Conservation (phyloP, 2,888 invertebrate genomes). For the Drosophila acutilabella region DNA sequence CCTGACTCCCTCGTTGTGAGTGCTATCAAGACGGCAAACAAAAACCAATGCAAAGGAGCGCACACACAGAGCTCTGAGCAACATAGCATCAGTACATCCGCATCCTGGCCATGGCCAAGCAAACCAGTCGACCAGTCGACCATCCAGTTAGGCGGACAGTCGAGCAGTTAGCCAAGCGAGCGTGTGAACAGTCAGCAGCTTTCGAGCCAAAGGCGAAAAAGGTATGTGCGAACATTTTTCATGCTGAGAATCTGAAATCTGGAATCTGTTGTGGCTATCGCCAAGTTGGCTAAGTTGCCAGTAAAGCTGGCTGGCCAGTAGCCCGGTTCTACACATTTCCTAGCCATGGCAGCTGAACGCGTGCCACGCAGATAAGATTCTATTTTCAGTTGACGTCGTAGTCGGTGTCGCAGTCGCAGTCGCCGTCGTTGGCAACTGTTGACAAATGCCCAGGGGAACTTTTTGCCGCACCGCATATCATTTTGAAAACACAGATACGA, state of each 20-base stretch:
- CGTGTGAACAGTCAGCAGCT: constrained; percentile 72
- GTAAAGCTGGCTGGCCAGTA: constrained; percentile 17
- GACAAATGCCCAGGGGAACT: constrained; percentile 71
- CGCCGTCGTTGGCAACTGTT: constrained; percentile 51
- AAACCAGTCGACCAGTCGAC: background rate
- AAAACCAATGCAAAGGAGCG: constrained; percentile 58
- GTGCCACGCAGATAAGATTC: constrained; percentile 69
- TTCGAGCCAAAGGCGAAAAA: constrained; percentile 68
- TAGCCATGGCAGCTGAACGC: constrained; percentile 58
- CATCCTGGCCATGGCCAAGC: constrained; percentile 17
- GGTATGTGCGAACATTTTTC: constrained; percentile 75
- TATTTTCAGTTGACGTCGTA: constrained; percentile 57
- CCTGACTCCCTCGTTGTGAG: constrained; percentile 22
- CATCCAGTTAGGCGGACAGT: constrained; percentile 13
- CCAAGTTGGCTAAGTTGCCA: constrained; percentile 39
- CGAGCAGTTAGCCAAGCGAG: constrained; percentile 43
- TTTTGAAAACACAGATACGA: constrained; percentile 45
- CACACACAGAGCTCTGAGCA: constrained; percentile 15
- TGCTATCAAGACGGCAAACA: constrained; percentile 62
- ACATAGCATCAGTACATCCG: constrained; percentile 5
- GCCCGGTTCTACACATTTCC: background rate
- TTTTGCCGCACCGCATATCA: constrained; percentile 37
- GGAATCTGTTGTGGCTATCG: constrained; percentile 46
- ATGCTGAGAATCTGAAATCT: constrained; percentile 39
- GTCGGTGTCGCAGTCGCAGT: constrained; percentile 26